Evolutionary conservation across 2,113 vertebrate species (phyloP), one percentile per base, ranked within the genome.

Genomic region (Heptranchias perlo): DNA sequence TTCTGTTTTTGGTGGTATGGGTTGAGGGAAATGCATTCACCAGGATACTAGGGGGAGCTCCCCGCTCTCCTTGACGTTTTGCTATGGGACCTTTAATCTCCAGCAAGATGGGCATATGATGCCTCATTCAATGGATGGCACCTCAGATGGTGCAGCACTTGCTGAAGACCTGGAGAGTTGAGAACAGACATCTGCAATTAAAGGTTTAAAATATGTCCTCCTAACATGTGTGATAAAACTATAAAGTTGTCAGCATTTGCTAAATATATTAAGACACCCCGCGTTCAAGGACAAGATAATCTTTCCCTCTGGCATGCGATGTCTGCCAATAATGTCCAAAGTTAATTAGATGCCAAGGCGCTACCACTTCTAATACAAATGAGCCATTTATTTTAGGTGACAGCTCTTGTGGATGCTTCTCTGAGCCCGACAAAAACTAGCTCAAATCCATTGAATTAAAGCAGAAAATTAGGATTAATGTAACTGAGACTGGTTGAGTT

Each of bases 201-300:
- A 14, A 8, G 65, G 44, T 52, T 73, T 95, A 25, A 18, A 73
- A 73, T 73, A 49, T 95, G 11, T 52, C 44, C 28, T 73, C 11
- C 47, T 52, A 7, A 73, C 65, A 95, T n/a, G 52, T 58, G 28
- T 35, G 52, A 91, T 35, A 52, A 69, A 69, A 14, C 94, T 13
- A 95, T 95, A 73, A 95, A 67, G 23, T 69, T 95, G 94, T 95
- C 94, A 95, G 47, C 23, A 6, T 52, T 69, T 95, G 94, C 31
- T 67, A 49, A 95, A 95, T 67, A 69, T 67, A 95, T 73, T 3
- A 95, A 47, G 25, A 49, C 14, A 49, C 25, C 47, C 47, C 52
- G 28, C 35, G 25, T 95, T 69, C 44, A 69, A 95, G 44, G 94
- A 95, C 65, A 49, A 95, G 3, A 95, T 95, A 69, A 95, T 49